Conservation (phyloP, 2,113 vertebrate species). For the Solea senegalensis region DNA sequence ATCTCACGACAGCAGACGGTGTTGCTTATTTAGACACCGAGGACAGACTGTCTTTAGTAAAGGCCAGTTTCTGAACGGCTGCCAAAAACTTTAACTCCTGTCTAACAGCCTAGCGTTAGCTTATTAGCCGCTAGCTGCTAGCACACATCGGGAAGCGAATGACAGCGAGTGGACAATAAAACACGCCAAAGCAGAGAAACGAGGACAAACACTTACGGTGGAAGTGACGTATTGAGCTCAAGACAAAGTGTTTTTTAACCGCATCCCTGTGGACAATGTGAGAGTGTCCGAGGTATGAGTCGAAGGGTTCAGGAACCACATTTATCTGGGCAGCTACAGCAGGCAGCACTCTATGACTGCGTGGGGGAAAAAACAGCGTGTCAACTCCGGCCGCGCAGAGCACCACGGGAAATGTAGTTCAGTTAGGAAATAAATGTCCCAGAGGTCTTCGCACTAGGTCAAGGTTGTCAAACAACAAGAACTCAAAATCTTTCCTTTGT, state of each 20-base stretch:
- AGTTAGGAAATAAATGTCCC: slow-evolving; percentile 22
- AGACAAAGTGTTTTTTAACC: background rate
- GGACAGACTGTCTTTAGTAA: no score
- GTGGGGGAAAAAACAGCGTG: slow-evolving; percentile 45
- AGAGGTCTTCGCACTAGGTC: background rate
- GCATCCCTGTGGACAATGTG: slow-evolving; percentile 36
- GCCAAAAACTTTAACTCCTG: background rate
- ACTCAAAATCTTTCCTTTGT: no score
- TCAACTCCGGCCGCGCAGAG: background rate
- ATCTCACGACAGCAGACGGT: background rate
- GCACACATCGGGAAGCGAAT: background rate
- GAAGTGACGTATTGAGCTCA: background rate
- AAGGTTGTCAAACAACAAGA: background rate
- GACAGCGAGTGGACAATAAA: background rate
- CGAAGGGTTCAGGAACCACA: slow-evolving; percentile 42
- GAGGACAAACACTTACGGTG: slow-evolving; percentile 42
- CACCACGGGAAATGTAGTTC: slow-evolving; percentile 64
- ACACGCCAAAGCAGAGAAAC: background rate
- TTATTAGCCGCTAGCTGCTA: slow-evolving; percentile 5
- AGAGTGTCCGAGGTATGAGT: slow-evolving; percentile 9
- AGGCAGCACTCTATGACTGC: slow-evolving; percentile 19
- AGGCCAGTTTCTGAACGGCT: no score
- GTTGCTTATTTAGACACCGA: no score
- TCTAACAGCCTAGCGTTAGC: no score
- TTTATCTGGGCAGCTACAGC: slow-evolving; percentile 24